Evolutionary conservation across 2,888 invertebrate species (phyloP), one percentile per base, ranked within the genome.

Genomic region (Amphipyra berbera): DNA sequence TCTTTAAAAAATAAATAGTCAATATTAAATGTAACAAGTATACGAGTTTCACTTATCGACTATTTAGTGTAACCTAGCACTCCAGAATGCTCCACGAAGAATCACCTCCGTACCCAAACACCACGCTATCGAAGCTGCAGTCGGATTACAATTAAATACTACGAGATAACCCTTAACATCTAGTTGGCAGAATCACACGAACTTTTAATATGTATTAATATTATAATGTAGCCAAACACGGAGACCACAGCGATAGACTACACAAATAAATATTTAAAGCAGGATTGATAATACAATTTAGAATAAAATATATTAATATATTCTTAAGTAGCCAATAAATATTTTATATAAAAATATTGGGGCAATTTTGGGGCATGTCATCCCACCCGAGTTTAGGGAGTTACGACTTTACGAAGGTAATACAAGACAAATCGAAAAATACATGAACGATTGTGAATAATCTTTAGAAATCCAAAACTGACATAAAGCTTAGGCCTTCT

Each of bases 61-160:
- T 79, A 79, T 50, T 60, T 49, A 54, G 64, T 52, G 60, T 72
- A 66, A 56, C 60, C 65, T 69, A 71, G 44, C 58, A 59, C 41
- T 46, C 60, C 49, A 61, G 59, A 72, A 58, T 56, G 68, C 15
- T 48, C 44, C 67, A 61, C 53, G 58, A 45, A 62, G 54, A 55
- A 3, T 58, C 44, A 37, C 38, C 38, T 61, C 45, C 61, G 59
- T 52, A 37, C 58, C n/a, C 73, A 65, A 15, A 54, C 65, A 63
- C 56, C 57, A 70, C 64, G 47, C 69, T 63, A 68, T 81, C 84
- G 85, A 86, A 88, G 89, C 89, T 90, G 90, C 90, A 88, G 90
- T 83, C 76, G 85, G 82, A 80, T 79, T 71, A 64, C 68, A 68
- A 66, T 79, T 81, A 82, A 68, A 85, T 79, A 71, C 74, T 84